A percentile compares a stretch with the other conserved stretches of the same genome.
Evolutionary conservation across 2,888 invertebrate genomes (phyloP).

Genomic region (Prosopocoilus inquinatus): DNA sequence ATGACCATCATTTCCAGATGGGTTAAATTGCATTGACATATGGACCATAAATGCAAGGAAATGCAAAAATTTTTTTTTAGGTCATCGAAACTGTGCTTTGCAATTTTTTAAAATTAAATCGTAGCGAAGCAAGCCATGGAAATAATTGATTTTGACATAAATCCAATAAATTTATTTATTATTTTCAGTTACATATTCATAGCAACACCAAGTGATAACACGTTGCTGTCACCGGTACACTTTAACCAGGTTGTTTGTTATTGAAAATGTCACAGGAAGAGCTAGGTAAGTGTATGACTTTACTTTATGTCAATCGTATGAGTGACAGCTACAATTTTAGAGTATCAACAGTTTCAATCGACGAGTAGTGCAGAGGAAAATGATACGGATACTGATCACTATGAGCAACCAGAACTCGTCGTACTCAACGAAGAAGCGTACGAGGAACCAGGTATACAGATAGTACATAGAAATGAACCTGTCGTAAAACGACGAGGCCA

Average conservation of each 20-base stretch:
- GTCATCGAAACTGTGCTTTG: too few species aligned
- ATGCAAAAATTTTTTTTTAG: too few species aligned
- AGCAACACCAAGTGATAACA: too few species aligned
- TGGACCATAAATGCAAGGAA: not conserved
- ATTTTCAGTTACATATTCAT: too few species aligned
- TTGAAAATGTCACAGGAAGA: conserved; percentile 22
- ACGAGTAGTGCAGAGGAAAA: conserved; percentile 31
- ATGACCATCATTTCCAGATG: not conserved
- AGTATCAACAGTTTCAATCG: conserved; percentile 23
- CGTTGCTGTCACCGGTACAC: too few species aligned
- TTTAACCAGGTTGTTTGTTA: too few species aligned
- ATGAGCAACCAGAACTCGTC: conserved; percentile 31
- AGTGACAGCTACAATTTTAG: conserved; percentile 6
- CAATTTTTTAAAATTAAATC: too few species aligned
- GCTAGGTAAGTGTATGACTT: conserved; percentile 21
- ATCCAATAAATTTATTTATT: too few species aligned
- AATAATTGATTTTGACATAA: too few species aligned
- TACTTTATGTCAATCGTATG: not conserved
- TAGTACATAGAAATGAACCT: conserved; percentile 17
- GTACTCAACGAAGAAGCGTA: conserved; percentile 23
- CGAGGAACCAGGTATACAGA: conserved; percentile 20
- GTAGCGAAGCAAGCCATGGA: too few species aligned
- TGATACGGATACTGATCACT: conserved; percentile 32
- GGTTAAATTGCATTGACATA: not conserved
- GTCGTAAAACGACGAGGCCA: conserved; percentile 39